Evolutionary conservation across 2,797 vertebrate species (phyloP).

Genomic region (Gallinago nigripennis): DNA sequence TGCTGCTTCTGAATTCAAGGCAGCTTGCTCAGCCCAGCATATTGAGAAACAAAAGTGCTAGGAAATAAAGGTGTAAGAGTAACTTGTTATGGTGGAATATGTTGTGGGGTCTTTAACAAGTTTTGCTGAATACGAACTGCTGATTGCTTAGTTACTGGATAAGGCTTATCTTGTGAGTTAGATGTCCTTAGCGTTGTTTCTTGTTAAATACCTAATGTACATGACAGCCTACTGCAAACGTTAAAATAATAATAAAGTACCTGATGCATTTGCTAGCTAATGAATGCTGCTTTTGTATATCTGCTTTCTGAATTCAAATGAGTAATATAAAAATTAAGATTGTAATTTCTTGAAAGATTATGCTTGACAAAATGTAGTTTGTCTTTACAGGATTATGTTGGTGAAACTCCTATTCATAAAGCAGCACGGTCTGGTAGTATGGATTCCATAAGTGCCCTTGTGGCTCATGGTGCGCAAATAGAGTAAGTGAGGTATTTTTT

Average conservation of each 20-base stretch:
- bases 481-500: slow-evolving; percentile 87
- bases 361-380: slow-evolving; percentile 65
- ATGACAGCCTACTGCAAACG: background rate
- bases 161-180: background rate
- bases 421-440: slow-evolving; percentile 94
- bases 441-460: slow-evolving; percentile 91
- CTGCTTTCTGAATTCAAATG: background rate
- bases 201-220: background rate
- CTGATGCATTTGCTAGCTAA: background rate
- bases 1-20: background rate
- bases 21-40: background rate
- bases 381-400: slow-evolving; percentile 90
- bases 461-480: slow-evolving; percentile 89
- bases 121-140: background rate
- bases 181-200: background rate
- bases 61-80: background rate
- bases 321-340: background rate
- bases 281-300: background rate
- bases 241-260: background rate
- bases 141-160: background rate
- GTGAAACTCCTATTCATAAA: slow-evolving; percentile 96
- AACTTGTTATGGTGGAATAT: fast-evolving
- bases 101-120: background rate
- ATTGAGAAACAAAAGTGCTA: background rate
- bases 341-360: background rate